phyloP scores from a whole-genome alignment of 2,797 vertebrate species.

The Halcyon badia region DNA sequence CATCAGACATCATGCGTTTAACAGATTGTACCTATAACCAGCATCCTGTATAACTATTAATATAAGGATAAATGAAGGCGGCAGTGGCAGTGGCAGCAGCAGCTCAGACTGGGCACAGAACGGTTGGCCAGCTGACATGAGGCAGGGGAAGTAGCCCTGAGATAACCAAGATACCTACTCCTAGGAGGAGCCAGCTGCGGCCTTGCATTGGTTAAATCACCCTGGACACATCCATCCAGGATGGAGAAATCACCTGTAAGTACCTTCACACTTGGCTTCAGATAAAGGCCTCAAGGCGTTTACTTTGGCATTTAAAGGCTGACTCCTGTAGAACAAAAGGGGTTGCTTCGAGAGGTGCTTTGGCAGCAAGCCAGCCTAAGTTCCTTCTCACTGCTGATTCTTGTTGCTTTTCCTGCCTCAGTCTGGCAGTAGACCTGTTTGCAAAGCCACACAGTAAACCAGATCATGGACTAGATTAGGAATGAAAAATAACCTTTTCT shows the following conservation, averaged over 20 bases:
- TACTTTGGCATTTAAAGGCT: neutral
- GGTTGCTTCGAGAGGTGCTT: neutral
- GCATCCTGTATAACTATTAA: neutral
- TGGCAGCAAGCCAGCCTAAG: neutral
- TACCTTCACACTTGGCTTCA: neutral
- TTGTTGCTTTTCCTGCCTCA: neutral
- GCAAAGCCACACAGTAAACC: slow-evolving; percentile 18
- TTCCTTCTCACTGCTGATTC: neutral
- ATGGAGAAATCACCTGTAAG: neutral
- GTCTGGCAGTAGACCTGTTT: neutral
- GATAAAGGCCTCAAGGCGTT: neutral
- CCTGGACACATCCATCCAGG: neutral
- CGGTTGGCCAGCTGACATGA: neutral
- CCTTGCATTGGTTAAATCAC: neutral
- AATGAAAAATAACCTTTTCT: neutral
- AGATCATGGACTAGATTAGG: slow-evolving; percentile 5
- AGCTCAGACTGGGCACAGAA: neutral
- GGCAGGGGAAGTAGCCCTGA: neutral
- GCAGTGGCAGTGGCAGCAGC: neutral
- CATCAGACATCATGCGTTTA: neutral
- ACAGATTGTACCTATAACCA: slow-evolving; percentile 13
- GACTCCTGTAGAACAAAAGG: neutral
- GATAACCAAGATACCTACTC: neutral
- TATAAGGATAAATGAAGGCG: neutral
- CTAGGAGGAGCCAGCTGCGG: neutral